Conservation (phyloP, 2,113 vertebrate species). For the Opisthocomus hoazin region DNA sequence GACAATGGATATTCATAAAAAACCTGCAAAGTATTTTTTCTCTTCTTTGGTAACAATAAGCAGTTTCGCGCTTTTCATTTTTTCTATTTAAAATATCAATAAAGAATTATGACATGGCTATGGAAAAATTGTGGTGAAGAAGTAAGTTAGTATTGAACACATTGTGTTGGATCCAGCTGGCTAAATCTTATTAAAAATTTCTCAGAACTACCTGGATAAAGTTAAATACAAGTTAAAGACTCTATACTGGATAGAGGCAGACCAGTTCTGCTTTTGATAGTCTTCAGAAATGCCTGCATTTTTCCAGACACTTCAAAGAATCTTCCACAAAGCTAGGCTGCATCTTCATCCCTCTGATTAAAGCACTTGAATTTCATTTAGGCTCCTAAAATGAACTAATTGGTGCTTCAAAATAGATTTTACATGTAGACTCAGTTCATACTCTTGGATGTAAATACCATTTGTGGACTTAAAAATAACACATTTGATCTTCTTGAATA, state of each 20-base stretch:
- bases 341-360: neutral
- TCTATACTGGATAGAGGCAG: neutral
- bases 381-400: neutral
- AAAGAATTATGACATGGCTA: neutral
- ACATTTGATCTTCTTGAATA: neutral
- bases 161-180: neutral
- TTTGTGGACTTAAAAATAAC: neutral
- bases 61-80: accelerated
- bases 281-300: neutral
- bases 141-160: neutral
- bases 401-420: neutral
- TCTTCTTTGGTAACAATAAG: neutral
- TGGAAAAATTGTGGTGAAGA: neutral
- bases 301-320: neutral
- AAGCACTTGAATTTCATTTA: neutral
- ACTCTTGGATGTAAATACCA: neutral
- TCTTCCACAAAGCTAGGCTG: neutral
- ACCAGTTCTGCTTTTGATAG: neutral
- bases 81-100: neutral
- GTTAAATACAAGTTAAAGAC: neutral
- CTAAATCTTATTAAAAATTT: neutral
- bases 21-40: accelerated
- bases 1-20: neutral
- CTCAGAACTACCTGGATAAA: neutral
- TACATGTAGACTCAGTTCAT: neutral